phyloP scores from a whole-genome alignment of 2,797 vertebrate genomes.

The Ptychadena robeensis region DNA sequence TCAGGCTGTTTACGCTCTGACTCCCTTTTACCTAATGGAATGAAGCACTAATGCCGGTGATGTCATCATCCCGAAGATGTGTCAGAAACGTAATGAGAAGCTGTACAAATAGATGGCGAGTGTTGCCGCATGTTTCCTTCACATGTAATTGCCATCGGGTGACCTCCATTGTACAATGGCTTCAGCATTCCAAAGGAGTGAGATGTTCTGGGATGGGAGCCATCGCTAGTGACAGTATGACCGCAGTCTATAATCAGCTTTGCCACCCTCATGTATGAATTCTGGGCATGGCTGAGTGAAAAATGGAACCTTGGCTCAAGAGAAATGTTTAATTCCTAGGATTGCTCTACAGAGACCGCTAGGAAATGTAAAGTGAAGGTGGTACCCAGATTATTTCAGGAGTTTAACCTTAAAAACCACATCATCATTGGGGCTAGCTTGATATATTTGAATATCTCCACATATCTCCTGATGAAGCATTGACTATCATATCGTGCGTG shows the following conservation, averaged over 20 bases:
- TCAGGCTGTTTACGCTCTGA: slow-evolving; percentile 1
- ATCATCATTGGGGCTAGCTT: too few relatives aligned
- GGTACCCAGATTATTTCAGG: too few relatives aligned
- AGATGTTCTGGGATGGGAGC: slow-evolving; percentile 34
- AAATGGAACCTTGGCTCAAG: background rate
- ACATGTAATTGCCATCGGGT: slow-evolving; percentile 8
- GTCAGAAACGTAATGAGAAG: background rate
- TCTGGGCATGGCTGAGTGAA: background rate
- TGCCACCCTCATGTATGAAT: slow-evolving; percentile 9
- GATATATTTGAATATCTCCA: too few relatives aligned
- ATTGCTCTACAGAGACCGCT: background rate
- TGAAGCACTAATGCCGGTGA: background rate
- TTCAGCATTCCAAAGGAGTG: slow-evolving; percentile 12
- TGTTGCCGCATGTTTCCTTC: background rate
- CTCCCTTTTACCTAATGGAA: background rate
- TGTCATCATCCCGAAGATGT: slow-evolving; percentile 1
- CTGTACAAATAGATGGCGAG: background rate
- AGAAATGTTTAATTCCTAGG: background rate
- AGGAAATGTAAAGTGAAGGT: background rate
- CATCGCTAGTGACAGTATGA: slow-evolving; percentile 27
- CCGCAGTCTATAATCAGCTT: background rate
- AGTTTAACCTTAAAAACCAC: too few relatives aligned
- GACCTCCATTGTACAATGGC: background rate
- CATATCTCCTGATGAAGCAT: too few relatives aligned
- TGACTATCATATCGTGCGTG: too few relatives aligned